Percentiles rank a stretch among this genome's conserved stretches.
These are phyloP conservation scores for Papilio demoleus DNA, from an alignment of 2,888 invertebrate genomes.

Conservation along the genomic window DNA sequence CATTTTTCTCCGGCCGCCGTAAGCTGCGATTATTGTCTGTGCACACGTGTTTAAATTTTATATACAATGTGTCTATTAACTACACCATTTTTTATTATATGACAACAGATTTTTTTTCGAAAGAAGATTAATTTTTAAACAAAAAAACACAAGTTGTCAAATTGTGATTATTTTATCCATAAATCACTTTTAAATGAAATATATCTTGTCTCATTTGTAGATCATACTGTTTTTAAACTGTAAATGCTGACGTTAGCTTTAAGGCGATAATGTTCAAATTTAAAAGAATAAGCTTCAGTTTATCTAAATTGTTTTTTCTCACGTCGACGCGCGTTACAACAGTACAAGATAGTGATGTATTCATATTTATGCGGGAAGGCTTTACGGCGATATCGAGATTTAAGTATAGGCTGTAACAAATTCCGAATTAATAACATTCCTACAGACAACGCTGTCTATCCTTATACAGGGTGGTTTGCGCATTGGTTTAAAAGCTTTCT, in stretches of 20 bases:
- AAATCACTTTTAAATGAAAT: too few relatives aligned
- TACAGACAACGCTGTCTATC: constrained; percentile 56
- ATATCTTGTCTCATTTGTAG: too few relatives aligned
- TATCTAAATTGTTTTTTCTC: constrained; percentile 45
- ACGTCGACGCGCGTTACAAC: constrained; percentile 44
- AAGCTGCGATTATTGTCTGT: constrained; percentile 44
- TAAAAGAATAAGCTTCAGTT: constrained; percentile 46
- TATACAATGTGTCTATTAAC: not conserved
- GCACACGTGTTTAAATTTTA: constrained; percentile 8
- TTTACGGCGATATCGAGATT: constrained; percentile 65
- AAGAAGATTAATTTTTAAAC: not conserved
- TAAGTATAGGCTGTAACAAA: constrained; percentile 81
- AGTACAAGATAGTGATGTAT: constrained; percentile 57
- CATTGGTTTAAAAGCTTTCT: not conserved
- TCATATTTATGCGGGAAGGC: constrained; percentile 63
- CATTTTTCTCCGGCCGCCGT: constrained; percentile 47
- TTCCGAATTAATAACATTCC: constrained; percentile 80
- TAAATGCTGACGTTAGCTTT: constrained; percentile 29
- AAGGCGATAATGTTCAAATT: constrained; percentile 44
- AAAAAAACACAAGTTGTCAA: too few relatives aligned
- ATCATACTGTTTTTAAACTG: constrained; percentile 23
- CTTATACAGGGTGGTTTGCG: constrained; percentile 57
- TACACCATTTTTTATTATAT: not conserved
- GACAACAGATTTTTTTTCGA: not conserved
- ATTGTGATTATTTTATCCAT: too few relatives aligned